phyloP scores from a whole-genome alignment of 30 jellyfish, hydroid and myxozoan genomes.

The Aurelia sp. region DNA sequence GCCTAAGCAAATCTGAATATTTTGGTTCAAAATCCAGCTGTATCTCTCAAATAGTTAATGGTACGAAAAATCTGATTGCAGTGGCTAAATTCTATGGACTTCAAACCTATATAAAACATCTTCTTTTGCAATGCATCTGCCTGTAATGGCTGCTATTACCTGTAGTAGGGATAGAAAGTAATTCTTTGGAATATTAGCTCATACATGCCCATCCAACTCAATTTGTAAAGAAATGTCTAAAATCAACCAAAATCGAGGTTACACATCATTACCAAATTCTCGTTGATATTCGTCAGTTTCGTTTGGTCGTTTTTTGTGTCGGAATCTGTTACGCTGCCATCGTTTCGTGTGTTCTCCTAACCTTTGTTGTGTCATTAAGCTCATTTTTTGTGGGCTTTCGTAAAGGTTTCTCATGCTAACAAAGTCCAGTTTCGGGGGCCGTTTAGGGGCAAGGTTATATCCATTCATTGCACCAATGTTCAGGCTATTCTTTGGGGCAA shows the following conservation, averaged over 20 bases:
- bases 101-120: no score
- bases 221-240: no score
- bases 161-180: no score
- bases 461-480: not conserved
- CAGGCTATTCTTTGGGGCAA: not conserved
- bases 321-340: conserved; percentile 52
- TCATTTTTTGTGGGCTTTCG: conserved; percentile 12
- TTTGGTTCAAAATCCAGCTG: no score
- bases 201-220: no score
- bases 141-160: no score
- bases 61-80: no score
- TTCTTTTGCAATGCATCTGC: no score
- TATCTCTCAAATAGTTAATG: no score
- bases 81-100: no score
- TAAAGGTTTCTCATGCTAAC: not conserved
- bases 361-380: conserved; percentile 7
- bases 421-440: not conserved
- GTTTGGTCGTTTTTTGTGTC: conserved; percentile 23
- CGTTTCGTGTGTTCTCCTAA: conserved; percentile 33
- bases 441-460: not conserved
- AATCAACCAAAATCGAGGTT: not conserved
- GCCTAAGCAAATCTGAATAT: no score
- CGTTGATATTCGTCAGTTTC: conserved; percentile 34
- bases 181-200: no score
- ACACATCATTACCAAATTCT: conserved; percentile 16